Percentiles rank a stretch among this genome's conserved stretches.
Evolutionary conservation across 2,113 vertebrate species (phyloP).

Genomic region (Parus major): DNA sequence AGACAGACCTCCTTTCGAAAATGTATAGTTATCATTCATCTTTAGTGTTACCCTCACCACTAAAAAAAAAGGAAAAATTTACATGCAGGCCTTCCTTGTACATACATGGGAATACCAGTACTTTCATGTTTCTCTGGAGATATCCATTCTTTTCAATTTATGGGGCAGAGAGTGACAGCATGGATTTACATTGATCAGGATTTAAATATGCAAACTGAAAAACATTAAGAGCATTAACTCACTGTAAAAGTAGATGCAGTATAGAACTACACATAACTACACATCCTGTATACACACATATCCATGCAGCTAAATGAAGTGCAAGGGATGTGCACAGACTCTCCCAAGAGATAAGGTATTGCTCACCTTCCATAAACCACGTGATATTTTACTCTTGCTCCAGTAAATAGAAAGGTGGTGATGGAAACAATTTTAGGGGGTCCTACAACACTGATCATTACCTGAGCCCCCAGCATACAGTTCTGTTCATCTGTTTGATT

Average conservation of each 20-base stretch:
- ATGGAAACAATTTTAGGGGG: neutral
- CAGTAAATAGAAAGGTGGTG: neutral
- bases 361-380: neutral
- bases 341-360: neutral
- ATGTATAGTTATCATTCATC: neutral
- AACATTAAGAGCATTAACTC: neutral
- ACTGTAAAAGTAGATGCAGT: neutral
- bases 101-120: neutral
- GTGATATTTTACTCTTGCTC: neutral
- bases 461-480: neutral
- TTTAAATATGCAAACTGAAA: neutral
- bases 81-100: neutral
- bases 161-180: neutral
- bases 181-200: neutral
- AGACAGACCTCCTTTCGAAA: neutral
- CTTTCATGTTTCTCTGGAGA: neutral
- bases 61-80: neutral
- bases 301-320: neutral
- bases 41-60: neutral
- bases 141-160: neutral
- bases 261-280: neutral
- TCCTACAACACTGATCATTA: neutral
- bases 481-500: neutral
- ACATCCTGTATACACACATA: neutral
- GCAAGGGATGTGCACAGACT: neutral